Evolutionary conservation across 2,113 vertebrate genomes (phyloP), one percentile per base, ranked within the genome.

Genomic region (Octodon degus): DNA sequence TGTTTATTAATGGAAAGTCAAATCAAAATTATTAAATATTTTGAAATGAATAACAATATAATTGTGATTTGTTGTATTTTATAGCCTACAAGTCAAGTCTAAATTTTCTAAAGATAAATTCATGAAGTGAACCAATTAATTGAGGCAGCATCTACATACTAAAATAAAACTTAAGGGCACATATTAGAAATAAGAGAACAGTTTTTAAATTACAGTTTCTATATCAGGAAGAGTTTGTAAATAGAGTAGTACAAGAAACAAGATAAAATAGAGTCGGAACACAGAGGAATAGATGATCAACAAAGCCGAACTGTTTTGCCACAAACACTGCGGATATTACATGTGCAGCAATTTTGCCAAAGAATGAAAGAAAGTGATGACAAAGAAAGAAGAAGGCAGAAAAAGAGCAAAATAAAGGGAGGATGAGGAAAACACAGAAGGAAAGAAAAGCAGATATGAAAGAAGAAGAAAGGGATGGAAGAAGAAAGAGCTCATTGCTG

Each of bases 371-470:
- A 62, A 32, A 89, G 37, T 72, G 22, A 37, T 72, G 70, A 72
- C 19, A 72, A 19, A 40, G 10, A 72, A 27, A 17, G 8, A 55
- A 55, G 53, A 55, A 55, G 7, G 19, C 30, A 43, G 14, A n/a
- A 30, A 50, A 11, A 63, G 12, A 80, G 3, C 20, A 74, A 22
- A 74, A 40, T 12, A 40, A 9, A 40, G 12, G 30, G 8, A 11
- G 0, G 11, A 50, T 14, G 30, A 13, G 11, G 17, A 25, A 24
- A 9, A 37, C 13, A 0, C 2, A 12, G 32, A 22, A 24, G 1
- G 2, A 8, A 37, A 30, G n/a, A 19, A 24, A 20, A 20, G 19
- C 19, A 32, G 27, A 20, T 25, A 9, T 20, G 32, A 53, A 37
- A 9, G 37, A 84, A 30, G 10, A 27, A 58, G 12, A 55, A 40